Evolutionary conservation across 2,888 invertebrate species (phyloP).

Genomic region (Meandrusa payeni): DNA sequence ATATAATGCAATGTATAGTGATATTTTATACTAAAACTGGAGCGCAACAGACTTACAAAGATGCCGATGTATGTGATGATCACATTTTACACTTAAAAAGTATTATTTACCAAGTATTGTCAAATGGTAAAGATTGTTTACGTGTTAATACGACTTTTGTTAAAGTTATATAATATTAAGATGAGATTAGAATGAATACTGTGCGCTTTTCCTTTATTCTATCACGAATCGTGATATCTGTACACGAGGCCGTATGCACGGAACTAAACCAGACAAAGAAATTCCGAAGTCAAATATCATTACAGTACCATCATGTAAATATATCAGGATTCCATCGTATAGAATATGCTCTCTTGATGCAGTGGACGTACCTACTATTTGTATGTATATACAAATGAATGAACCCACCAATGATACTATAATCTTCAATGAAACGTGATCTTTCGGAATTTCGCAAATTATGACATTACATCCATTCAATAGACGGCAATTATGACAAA

Average conservation of each 20-base stretch:
- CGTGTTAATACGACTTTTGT: conserved; percentile 45
- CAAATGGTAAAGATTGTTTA: conserved; percentile 67
- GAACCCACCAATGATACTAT: conserved; percentile 42
- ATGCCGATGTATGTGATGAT: conserved; percentile 59
- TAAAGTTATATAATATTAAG: conserved; percentile 41
- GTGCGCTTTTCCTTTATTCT: conserved; percentile 69
- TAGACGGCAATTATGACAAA: conserved; percentile 24
- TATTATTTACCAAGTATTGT: conserved; percentile 80
- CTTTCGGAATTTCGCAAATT: conserved; percentile 28
- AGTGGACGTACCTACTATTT: conserved; percentile 43
- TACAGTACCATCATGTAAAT: conserved; percentile 47
- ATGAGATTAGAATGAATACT: conserved; percentile 62
- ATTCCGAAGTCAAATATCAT: neutral
- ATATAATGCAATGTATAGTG: conserved; percentile 80
- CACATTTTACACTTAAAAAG: conserved; percentile 74
- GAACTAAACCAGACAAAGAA: neutral
- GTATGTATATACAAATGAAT: conserved; percentile 61
- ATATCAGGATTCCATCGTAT: conserved; percentile 50
- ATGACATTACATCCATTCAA: conserved; percentile 7
- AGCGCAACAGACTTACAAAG: conserved; percentile 71
- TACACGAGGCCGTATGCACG: conserved; percentile 43
- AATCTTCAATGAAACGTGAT: conserved; percentile 39
- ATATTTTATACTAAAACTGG: conserved; percentile 76
- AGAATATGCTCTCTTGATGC: conserved; percentile 37
- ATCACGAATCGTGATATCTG: conserved; percentile 59